These are phyloP conservation scores for Poicephalus gulielmi DNA, from an alignment of 2,113 vertebrate genomes.

Conservation along the genomic window DNA sequence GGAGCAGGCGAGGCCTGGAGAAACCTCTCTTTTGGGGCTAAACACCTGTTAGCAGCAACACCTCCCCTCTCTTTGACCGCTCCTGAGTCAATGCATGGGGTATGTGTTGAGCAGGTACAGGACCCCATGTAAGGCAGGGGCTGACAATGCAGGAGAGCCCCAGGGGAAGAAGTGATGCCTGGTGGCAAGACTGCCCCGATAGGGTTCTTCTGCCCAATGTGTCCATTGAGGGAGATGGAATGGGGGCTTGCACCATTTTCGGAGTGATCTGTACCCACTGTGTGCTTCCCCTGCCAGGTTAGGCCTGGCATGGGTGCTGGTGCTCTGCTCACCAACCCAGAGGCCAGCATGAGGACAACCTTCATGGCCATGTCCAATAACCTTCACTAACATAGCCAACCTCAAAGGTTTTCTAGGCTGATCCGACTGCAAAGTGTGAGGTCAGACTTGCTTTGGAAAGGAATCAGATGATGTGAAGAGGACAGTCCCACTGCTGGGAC, in stretches of 20 bases:
- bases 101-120: rapidly evolving
- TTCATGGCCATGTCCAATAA: background rate
- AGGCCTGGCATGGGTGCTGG: background rate
- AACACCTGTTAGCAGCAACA: background rate
- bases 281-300: background rate
- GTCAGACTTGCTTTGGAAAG: background rate
- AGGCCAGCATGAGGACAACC: background rate
- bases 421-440: background rate
- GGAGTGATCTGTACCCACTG: background rate
- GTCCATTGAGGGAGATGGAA: background rate
- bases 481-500: background rate
- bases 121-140: background rate
- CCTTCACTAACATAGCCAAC: rapidly evolving
- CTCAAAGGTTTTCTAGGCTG: background rate
- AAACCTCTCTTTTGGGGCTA: background rate
- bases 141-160: background rate
- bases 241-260: rapidly evolving
- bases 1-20: background rate
- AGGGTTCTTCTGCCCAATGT: background rate
- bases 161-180: background rate
- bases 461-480: background rate
- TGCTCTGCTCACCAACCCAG: background rate
- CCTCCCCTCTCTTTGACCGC: background rate
- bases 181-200: rapidly evolving
- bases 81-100: rapidly evolving